These are phyloP conservation scores for Ypsolopha sequella DNA, from an alignment of 2,888 invertebrate species.

Conservation along the genomic window DNA sequence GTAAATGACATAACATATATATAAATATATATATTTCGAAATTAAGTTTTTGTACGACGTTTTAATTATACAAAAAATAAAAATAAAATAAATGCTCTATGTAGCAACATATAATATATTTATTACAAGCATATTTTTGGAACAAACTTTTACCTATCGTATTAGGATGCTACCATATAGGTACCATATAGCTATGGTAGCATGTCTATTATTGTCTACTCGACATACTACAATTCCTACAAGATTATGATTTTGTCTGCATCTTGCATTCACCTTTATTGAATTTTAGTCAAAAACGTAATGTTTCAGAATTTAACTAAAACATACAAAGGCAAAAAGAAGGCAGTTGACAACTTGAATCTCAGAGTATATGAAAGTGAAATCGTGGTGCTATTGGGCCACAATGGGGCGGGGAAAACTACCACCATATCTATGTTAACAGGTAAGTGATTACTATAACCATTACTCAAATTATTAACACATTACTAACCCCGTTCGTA, in stretches of 20 bases:
- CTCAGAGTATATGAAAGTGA: conserved; percentile 91
- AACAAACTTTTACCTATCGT: neutral
- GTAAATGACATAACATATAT: too few species aligned
- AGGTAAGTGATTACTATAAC: conserved; percentile 46
- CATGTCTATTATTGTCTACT: too few species aligned
- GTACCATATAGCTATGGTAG: too few species aligned
- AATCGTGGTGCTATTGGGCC: conserved; percentile 79
- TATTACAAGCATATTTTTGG: too few species aligned
- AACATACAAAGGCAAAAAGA: conserved; percentile 68
- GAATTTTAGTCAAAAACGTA: neutral
- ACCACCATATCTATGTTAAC: conserved; percentile 95
- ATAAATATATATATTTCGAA: too few species aligned
- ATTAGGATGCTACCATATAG: too few species aligned
- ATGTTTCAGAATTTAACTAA: conserved; percentile 74
- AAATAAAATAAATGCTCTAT: too few species aligned
- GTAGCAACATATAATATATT: too few species aligned
- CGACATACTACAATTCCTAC: neutral
- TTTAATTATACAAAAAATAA: too few species aligned
- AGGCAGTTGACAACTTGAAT: conserved; percentile 77
- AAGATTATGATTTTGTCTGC: neutral
- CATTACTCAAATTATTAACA: neutral
- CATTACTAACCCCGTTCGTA: too few species aligned
- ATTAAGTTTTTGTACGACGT: too few species aligned
- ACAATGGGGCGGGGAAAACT: conserved; percentile 93
- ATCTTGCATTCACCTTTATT: neutral